Conservation (phyloP, 2,113 vertebrate genomes). For the Hippocampus zosterae region DNA sequence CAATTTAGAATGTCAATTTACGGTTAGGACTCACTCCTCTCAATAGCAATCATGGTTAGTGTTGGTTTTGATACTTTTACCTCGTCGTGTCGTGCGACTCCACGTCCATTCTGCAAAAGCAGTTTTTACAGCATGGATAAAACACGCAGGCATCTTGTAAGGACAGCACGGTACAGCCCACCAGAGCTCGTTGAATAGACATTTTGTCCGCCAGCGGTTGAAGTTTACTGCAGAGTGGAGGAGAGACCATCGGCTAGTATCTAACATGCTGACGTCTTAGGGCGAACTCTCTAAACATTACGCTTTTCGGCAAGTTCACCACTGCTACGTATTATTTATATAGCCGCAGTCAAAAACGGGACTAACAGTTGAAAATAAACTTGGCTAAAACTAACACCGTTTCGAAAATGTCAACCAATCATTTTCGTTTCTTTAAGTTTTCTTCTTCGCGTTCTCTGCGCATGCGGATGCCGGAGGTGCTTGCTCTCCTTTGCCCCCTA, state of each 20-base stretch:
- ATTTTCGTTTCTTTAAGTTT: not conserved
- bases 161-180: conserved; percentile 57
- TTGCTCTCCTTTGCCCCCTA: not conserved
- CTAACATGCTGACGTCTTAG: not conserved
- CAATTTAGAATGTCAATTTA: not conserved
- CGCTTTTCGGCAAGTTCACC: not conserved
- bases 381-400: not conserved
- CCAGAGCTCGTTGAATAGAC: conserved; percentile 48
- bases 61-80: conserved; percentile 26
- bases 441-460: not conserved
- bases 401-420: not conserved
- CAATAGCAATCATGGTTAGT: not conserved
- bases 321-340: not conserved
- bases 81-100: conserved; percentile 32
- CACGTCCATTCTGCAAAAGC: conserved; percentile 54
- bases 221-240: not conserved
- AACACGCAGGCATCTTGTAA: conserved; percentile 51
- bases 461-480: not conserved
- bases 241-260: not conserved
- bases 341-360: not conserved
- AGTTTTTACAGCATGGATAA: conserved; percentile 64
- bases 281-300: not conserved
- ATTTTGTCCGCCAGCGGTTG: conserved; percentile 26
- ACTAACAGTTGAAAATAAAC: not conserved
- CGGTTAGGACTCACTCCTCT: not conserved